Percentiles rank a stretch among this genome's conserved stretches.
Evolutionary conservation across 2,113 vertebrate species (phyloP).

Genomic region (Turdus rufiventris): DNA sequence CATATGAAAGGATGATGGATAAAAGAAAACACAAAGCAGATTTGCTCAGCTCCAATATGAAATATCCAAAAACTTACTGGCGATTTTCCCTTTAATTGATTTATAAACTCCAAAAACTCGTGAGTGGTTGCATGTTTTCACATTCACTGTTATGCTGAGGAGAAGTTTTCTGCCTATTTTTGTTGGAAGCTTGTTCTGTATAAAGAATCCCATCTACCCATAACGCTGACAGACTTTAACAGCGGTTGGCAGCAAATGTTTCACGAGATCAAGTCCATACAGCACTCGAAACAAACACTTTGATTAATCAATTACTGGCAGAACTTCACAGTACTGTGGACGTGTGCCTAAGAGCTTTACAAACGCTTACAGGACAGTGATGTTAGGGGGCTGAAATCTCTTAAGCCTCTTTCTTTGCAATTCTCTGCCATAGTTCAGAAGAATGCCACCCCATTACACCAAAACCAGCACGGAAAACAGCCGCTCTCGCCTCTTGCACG

Average conservation of each 20-base stretch:
- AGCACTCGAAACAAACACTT: constrained; percentile 35
- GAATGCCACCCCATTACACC: constrained; percentile 57
- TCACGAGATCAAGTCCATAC: neutral
- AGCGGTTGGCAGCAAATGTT: neutral
- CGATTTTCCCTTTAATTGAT: neutral
- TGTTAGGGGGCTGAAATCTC: constrained; percentile 52
- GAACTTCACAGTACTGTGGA: constrained; percentile 6
- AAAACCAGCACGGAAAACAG: constrained; percentile 42
- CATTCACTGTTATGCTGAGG: fast-evolving
- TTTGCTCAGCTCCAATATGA: neutral
- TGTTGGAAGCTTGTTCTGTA: neutral
- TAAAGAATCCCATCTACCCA: neutral
- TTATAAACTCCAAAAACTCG: neutral
- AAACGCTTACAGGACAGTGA: constrained; percentile 15
- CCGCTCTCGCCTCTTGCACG: constrained; percentile 20
- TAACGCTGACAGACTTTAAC: neutral
- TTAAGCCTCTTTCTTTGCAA: constrained; percentile 67
- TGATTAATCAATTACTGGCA: constrained; percentile 41
- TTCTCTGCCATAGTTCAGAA: constrained; percentile 67
- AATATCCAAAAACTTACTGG: neutral
- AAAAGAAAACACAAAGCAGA: neutral
- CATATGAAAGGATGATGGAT: fast-evolving
- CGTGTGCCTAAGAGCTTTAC: constrained; percentile 34
- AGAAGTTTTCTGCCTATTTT: neutral
- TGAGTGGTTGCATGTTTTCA: neutral